These are phyloP conservation scores for Nymphicus hollandicus DNA, from an alignment of 2,113 vertebrate genomes.

Conservation along the genomic window DNA sequence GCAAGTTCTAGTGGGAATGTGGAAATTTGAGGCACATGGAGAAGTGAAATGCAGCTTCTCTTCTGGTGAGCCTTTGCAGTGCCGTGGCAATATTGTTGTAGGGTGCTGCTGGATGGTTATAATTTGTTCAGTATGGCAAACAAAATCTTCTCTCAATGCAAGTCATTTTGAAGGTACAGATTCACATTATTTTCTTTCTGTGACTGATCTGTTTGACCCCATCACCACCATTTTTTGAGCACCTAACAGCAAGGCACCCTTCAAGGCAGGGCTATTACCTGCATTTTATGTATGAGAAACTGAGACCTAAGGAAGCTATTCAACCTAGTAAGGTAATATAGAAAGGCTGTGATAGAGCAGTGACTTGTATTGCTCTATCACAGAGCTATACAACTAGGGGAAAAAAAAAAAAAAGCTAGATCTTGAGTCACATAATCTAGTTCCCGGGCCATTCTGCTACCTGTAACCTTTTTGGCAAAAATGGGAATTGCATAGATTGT, in stretches of 20 bases:
- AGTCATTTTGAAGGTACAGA: not conserved
- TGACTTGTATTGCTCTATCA: not conserved
- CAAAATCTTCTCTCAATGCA: not conserved
- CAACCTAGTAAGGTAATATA: not conserved
- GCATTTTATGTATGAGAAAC: not conserved
- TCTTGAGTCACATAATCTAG: not conserved
- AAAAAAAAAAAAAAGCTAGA: not conserved
- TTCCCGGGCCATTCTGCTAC: not conserved
- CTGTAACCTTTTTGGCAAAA: not conserved
- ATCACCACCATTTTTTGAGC: not conserved
- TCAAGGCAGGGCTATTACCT: not conserved
- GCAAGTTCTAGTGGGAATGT: not conserved
- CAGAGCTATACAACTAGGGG: not conserved
- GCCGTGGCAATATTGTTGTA: not conserved
- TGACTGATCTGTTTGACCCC: not conserved
- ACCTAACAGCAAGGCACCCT: not conserved
- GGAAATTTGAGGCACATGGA: not conserved
- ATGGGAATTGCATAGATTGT: not conserved
- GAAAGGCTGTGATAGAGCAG: not conserved
- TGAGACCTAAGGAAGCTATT: not conserved
- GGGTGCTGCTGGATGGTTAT: not conserved
- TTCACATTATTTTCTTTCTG: not conserved
- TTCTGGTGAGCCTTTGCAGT: not conserved
- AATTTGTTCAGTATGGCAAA: not conserved
- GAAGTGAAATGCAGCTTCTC: not conserved